phyloP scores from a whole-genome alignment of 1,140 invertebrate genomes.

The Trigoniulus corallinus region DNA sequence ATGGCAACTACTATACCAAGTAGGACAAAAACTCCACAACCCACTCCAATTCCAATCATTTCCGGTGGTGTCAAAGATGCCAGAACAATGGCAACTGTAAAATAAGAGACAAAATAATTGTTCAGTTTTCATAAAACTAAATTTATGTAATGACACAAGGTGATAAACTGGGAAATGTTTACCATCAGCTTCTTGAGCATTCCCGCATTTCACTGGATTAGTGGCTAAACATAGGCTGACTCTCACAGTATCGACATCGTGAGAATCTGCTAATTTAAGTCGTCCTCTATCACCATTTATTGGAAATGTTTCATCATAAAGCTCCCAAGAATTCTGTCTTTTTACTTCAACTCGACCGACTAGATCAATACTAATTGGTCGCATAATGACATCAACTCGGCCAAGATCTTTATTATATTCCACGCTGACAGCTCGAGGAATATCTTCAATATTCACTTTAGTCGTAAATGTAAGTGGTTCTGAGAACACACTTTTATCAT shows the following conservation, averaged over 20 bases:
- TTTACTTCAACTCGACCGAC: constrained; percentile 29
- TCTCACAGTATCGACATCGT: constrained; percentile 13
- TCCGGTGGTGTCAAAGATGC: constrained; percentile 23
- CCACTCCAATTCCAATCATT: constrained; percentile 60
- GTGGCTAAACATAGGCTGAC: constrained; percentile 15
- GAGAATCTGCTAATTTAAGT: background rate
- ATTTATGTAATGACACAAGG: too few relatives aligned
- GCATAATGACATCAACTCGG: constrained; percentile 54
- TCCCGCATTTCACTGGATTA: constrained; percentile 9
- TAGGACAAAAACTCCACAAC: constrained; percentile 57
- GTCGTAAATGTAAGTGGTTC: constrained; percentile 51
- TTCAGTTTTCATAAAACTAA: background rate
- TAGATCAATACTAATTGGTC: constrained; percentile 39
- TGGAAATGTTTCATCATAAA: background rate
- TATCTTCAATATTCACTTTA: constrained; percentile 50
- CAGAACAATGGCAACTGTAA: background rate
- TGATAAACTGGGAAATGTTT: too few relatives aligned
- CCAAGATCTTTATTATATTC: constrained; percentile 59
- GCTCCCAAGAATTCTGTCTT: background rate
- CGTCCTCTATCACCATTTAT: background rate
- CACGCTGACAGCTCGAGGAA: constrained; percentile 58
- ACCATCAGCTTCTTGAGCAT: background rate
- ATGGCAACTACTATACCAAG: constrained; percentile 52
- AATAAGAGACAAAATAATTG: background rate
- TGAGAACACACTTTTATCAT: constrained; percentile 66